phyloP scores from a whole-genome alignment of 2,888 invertebrate species.

The Ypsolopha sequella region DNA sequence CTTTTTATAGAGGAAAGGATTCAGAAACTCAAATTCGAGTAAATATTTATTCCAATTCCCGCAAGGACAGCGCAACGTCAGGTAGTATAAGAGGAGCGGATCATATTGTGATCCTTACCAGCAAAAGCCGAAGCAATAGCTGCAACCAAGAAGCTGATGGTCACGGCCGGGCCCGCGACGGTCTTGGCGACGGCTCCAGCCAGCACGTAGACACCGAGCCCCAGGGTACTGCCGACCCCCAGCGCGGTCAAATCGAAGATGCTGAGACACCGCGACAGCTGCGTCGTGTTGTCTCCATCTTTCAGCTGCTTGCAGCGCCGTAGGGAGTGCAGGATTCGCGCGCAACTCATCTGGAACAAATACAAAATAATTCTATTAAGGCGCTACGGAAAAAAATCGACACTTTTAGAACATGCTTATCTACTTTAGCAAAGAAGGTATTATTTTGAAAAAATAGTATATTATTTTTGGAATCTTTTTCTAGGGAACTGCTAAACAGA shows the following conservation, averaged over 20 bases:
- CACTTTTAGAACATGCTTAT: too few species aligned
- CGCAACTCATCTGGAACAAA: constrained; percentile 43
- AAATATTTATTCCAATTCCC: too few species aligned
- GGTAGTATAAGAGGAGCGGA: too few species aligned
- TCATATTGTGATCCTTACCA: constrained; percentile 60
- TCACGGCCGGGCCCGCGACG: constrained; percentile 92
- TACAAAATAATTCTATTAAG: too few species aligned
- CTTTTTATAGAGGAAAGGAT: not conserved
- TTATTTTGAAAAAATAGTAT: too few species aligned
- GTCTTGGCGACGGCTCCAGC: constrained; percentile 90
- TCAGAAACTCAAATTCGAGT: not conserved
- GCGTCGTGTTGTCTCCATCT: constrained; percentile 45
- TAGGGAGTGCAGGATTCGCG: constrained; percentile 32
- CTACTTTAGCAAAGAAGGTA: too few species aligned
- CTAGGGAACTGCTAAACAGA: too few species aligned
- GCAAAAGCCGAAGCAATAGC: constrained; percentile 94
- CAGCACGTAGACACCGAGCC: constrained; percentile 94
- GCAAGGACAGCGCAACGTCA: too few species aligned
- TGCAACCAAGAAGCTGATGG: constrained; percentile 91
- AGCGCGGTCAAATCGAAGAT: constrained; percentile 89
- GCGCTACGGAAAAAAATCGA: too few species aligned
- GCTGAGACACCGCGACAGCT: constrained; percentile 77
- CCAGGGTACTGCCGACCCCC: constrained; percentile 90
- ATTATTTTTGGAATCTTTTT: too few species aligned
- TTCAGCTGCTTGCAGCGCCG: constrained; percentile 62